These are phyloP conservation scores for Aspiorhynchus laticeps DNA, from an alignment of 2,113 vertebrate genomes.

Conservation along the genomic window DNA sequence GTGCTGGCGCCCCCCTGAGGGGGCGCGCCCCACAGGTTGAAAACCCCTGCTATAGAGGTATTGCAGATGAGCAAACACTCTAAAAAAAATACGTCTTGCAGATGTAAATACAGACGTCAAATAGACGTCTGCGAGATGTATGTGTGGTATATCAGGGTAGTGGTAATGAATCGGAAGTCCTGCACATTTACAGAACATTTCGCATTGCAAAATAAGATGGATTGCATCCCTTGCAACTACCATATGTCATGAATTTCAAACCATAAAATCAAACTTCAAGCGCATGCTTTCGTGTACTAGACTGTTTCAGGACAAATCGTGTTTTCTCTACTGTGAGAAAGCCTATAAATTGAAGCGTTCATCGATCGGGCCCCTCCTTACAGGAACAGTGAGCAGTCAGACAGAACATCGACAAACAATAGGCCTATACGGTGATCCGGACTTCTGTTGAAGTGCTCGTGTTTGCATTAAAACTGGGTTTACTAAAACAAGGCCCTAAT, in stretches of 20 bases:
- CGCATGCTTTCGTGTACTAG: too few species aligned
- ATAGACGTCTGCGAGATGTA: too few species aligned
- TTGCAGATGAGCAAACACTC: too few species aligned
- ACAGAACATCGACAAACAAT: not conserved
- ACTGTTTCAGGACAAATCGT: not conserved
- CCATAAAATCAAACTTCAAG: too few species aligned
- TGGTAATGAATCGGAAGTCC: not conserved
- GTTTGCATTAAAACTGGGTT: constrained; percentile 20
- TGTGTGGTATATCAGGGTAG: too few species aligned
- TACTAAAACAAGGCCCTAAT: constrained; percentile 66
- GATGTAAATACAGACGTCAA: too few species aligned
- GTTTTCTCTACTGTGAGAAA: not conserved
- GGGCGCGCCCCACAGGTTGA: too few species aligned
- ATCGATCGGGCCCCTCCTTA: not conserved
- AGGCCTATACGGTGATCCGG: constrained; percentile 58
- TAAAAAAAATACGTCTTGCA: too few species aligned
- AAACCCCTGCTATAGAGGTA: too few species aligned
- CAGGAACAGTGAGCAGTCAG: too few species aligned
- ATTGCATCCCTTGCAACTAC: not conserved
- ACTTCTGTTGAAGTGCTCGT: not conserved
- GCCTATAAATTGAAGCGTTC: not conserved
- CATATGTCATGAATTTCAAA: too few species aligned
- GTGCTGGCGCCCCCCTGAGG: too few species aligned
- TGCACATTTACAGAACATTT: not conserved
- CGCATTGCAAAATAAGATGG: not conserved